Evolutionary conservation across 2,888 invertebrate species (phyloP).

Genomic region (Priocnemis perturbator): DNA sequence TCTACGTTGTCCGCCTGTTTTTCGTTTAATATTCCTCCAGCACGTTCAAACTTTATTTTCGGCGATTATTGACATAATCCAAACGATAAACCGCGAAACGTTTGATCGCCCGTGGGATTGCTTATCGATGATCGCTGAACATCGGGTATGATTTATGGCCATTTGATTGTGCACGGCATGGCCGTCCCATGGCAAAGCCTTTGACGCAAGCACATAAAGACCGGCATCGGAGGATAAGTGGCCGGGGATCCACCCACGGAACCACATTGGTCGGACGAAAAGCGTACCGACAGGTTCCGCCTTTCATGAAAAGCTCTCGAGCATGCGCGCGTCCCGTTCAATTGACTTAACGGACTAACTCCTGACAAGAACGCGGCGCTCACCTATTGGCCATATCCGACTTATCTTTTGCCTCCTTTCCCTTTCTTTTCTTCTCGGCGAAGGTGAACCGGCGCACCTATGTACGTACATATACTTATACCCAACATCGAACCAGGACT

Average conservation of each 20-base stretch:
- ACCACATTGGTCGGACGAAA: constrained; percentile 56
- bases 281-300: constrained; percentile 46
- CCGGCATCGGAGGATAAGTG: no score
- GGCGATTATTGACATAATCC: no score
- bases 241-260: constrained; percentile 50
- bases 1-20: no score
- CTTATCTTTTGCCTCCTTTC: background rate
- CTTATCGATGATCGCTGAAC: constrained; percentile 33
- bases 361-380: no score
- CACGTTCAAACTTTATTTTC: no score
- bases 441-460: background rate
- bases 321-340: constrained; percentile 48
- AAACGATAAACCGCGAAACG: no score
- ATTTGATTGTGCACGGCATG: background rate
- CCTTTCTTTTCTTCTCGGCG: constrained; percentile 1
- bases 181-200: background rate
- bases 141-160: constrained; percentile 4
- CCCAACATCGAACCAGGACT: background rate
- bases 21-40: no score
- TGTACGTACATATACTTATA: no score
- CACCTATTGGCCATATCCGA: no score
- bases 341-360: no score
- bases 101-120: background rate
- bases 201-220: background rate
- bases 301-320: constrained; percentile 52